These are phyloP conservation scores for Porites australiensis DNA, from an alignment of 64 coral and sea anemone species.

Conservation along the genomic window DNA sequence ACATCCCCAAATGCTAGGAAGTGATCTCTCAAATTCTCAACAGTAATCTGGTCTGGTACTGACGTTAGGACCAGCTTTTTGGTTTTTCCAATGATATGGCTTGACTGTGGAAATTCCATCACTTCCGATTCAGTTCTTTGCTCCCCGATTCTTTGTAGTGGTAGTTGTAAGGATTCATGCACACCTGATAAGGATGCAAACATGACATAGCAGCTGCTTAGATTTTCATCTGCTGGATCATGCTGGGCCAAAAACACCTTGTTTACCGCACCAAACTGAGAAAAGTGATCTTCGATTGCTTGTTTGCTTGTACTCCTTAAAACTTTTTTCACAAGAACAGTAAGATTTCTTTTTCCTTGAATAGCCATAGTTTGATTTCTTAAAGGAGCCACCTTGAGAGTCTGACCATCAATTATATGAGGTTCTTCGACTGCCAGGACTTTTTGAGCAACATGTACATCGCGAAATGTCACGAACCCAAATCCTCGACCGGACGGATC, in stretches of 20 bases:
- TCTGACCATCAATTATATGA: background rate
- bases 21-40: background rate
- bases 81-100: background rate
- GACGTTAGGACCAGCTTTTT: background rate
- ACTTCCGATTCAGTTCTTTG: conserved; percentile 3
- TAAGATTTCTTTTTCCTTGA: background rate
- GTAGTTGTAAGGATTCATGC: background rate
- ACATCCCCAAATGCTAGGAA: background rate
- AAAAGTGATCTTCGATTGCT: background rate
- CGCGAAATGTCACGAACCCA: background rate
- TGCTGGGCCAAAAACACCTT: background rate
- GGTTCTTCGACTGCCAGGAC: background rate
- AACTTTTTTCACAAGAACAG: background rate
- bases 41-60: background rate
- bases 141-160: background rate
- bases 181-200: background rate
- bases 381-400: background rate
- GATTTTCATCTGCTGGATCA: background rate
- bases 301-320: background rate
- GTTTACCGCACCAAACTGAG: background rate
- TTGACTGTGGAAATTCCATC: background rate
- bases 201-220: conserved; percentile 8
- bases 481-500: background rate
- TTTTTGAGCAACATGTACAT: background rate
- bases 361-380: background rate